These are phyloP conservation scores for Eledone cirrhosa DNA, from an alignment of 2,888 invertebrate genomes.

Conservation along the genomic window DNA sequence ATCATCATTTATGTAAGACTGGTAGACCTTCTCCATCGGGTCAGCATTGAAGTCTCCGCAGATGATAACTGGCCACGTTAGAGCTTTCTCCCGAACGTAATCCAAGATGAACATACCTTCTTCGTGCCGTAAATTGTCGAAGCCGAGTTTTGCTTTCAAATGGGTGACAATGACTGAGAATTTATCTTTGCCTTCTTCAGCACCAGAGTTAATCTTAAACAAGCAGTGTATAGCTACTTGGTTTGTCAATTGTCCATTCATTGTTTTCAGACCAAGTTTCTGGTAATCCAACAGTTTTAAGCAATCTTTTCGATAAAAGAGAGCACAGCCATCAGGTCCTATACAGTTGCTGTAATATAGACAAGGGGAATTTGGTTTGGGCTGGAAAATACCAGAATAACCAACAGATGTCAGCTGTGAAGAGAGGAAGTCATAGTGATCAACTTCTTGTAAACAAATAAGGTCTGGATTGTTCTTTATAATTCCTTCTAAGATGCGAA, in stretches of 20 bases:
- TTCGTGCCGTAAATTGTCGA: constrained; percentile 45
- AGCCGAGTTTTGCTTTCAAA: constrained; percentile 77
- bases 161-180: constrained; percentile 78
- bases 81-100: constrained; percentile 40
- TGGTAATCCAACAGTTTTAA: constrained; percentile 70
- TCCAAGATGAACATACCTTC: constrained; percentile 54
- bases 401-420: constrained; percentile 74
- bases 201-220: constrained; percentile 38
- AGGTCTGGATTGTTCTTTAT: constrained; percentile 76
- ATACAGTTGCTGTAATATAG: constrained; percentile 77
- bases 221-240: constrained; percentile 72
- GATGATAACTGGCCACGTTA: constrained; percentile 71
- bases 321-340: constrained; percentile 82
- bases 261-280: constrained; percentile 44
- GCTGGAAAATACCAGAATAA: constrained; percentile 77
- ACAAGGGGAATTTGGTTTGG: constrained; percentile 83
- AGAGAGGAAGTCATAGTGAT: constrained; percentile 76
- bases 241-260: constrained; percentile 45
- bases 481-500: constrained; percentile 78
- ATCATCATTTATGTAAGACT: constrained; percentile 68
- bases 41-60: constrained; percentile 83
- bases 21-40: constrained; percentile 77
- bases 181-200: constrained; percentile 68
- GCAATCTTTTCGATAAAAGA: constrained; percentile 76
- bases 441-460: constrained; percentile 81